These are phyloP conservation scores for Tachina fera DNA, from an alignment of 2,888 invertebrate genomes.

Conservation along the genomic window DNA sequence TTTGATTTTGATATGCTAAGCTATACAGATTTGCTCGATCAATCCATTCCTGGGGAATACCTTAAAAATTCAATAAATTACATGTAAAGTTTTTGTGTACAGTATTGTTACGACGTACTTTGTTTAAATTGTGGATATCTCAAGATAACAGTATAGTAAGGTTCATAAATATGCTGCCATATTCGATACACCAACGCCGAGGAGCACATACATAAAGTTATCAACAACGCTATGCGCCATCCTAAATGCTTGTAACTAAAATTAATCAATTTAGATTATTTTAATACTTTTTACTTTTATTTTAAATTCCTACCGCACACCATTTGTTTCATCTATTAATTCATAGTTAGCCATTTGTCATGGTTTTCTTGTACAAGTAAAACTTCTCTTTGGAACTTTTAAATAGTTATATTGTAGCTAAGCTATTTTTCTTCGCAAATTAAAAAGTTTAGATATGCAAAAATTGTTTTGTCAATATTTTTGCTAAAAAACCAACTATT, in stretches of 20 bases:
- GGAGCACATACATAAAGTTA: constrained; percentile 73
- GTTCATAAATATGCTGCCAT: constrained; percentile 64
- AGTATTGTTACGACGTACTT: constrained; percentile 35
- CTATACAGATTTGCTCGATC: constrained; percentile 75
- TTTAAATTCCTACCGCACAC: constrained; percentile 68
- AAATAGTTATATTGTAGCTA: neutral
- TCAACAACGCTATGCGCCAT: constrained; percentile 73
- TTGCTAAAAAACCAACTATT: neutral
- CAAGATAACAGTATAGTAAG: constrained; percentile 44
- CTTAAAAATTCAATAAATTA: constrained; percentile 63
- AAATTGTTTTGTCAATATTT: neutral
- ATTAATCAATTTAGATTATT: neutral
- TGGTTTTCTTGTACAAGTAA: neutral
- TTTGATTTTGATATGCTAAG: constrained; percentile 72
- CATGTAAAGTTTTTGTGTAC: neutral
- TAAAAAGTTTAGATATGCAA: neutral
- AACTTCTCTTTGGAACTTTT: neutral
- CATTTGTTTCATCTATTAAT: constrained; percentile 74
- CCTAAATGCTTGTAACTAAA: constrained; percentile 73
- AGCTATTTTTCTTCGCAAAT: neutral
- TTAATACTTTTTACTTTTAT: neutral
- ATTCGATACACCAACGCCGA: constrained; percentile 75
- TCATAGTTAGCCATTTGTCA: constrained; percentile 72
- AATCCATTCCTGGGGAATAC: constrained; percentile 76
- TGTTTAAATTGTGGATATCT: constrained; percentile 58